These are phyloP conservation scores for Chironex yamaguchii DNA, from an alignment of 30 jellyfish, hydroid and myxozoan species.

Conservation along the genomic window DNA sequence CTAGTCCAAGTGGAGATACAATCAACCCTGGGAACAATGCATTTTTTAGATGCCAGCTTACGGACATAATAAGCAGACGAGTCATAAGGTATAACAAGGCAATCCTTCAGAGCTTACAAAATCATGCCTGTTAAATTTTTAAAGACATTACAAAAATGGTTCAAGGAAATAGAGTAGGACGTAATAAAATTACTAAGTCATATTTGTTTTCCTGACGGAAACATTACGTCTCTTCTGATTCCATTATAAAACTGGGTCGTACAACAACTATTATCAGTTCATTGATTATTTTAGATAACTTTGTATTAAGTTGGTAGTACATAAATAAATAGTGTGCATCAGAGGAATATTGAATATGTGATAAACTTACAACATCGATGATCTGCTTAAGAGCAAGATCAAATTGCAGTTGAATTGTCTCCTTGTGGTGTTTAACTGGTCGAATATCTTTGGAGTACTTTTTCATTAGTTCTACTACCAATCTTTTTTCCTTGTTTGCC, in stretches of 20 bases:
- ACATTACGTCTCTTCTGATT: too few species aligned
- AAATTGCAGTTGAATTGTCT: constrained; percentile 69
- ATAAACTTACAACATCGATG: constrained; percentile 72
- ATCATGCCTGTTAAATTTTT: too few species aligned
- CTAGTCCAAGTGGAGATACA: too few species aligned
- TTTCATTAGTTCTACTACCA: constrained; percentile 54
- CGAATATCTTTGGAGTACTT: constrained; percentile 73
- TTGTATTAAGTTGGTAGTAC: neutral
- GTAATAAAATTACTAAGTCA: too few species aligned
- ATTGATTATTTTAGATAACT: neutral
- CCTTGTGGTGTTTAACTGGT: constrained; percentile 63
- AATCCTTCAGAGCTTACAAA: too few species aligned
- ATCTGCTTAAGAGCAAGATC: constrained; percentile 88
- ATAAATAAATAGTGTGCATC: neutral
- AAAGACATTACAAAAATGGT: too few species aligned
- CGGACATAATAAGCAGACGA: too few species aligned
- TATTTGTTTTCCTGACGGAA: too few species aligned
- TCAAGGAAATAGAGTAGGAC: too few species aligned
- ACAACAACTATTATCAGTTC: neutral
- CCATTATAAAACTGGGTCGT: neutral
- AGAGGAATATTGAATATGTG: neutral
- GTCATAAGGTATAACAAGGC: too few species aligned
- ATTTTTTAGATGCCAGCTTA: too few species aligned
- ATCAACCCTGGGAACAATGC: too few species aligned
- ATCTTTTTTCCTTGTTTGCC: constrained; percentile 39